Evolutionary conservation across 2,797 vertebrate species (phyloP), one percentile per base, ranked within the genome.

Genomic region (Pterois miles): DNA sequence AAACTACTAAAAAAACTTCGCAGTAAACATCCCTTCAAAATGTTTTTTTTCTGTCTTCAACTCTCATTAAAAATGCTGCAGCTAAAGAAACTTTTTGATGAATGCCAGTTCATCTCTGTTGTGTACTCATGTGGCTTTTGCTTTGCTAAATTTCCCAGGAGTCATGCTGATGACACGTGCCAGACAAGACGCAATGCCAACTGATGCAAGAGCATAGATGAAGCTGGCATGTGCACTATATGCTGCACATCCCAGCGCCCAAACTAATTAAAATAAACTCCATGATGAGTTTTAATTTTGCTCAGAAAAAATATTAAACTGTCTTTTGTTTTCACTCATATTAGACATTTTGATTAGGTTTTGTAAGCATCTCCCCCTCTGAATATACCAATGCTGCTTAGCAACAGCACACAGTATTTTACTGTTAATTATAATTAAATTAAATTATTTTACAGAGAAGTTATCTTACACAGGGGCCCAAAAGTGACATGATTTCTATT

Each of bases 211-310:
- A 70, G 27, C 52, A 80, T 50, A 40, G 57, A 57, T 23, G 58
- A 48, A 67, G 34, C 40, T 77, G 79, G 72, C 69, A 65, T 65
- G 10, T 25, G 11, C 5, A 33, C 62, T 50, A 8, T 33, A 66
- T 20, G 18, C 31, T 57, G 60, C 72, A 82, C 71, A 71, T 76
- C 46, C 53, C 33, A 56, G 27, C 54, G 63, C 50, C 53, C 71
- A 80, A 85, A 67, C 58, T 80, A 71, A 86, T 83, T 80, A 71
- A 60, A 81, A 71, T 66, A 54, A 86, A 83, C 31, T 62, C 23
- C 6, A 40, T 60, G 6, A 69, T 23, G 36, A 62, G 25, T 80
- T 76, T 58, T 74, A 14, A 43, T 66, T 77, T 72, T 56, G 53
- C 43, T 79, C 13, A 25, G n/a, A 38, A 62, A 62, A 83, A 62